Evolutionary conservation across 2,888 invertebrate species (phyloP), one percentile per base, ranked within the genome.

Genomic region (Diplolepis rosae): DNA sequence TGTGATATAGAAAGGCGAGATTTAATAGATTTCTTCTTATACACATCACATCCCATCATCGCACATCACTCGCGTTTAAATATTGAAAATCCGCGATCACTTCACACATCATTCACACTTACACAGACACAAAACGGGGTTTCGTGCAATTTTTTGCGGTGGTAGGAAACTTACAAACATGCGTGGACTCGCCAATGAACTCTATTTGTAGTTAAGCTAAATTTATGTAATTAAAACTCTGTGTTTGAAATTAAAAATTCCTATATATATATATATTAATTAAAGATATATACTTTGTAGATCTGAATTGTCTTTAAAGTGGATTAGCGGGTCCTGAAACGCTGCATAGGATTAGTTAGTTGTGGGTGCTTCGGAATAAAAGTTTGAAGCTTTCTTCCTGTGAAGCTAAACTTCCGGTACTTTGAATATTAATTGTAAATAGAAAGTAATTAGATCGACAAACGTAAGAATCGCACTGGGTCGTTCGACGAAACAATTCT

Each of bases 71-170:
- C 50, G 52, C 51, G n/a, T 52, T 68, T 22, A 39, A 68, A 68
- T 51, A 30, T 48, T 15, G 13, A 30, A 70, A 65, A 61, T 68
- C 66, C 61, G 27, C 48, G 66, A 24, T 35, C 56, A 61, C 65
- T 69, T 71, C 52, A 69, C 42, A 66, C 42, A 71, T 42, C 66
- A 65, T 45, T 22, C 71, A 67, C 71, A 71, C 61, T 45, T 73
- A 71, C 70, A 69, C 71, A 77, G 76, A 79, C 76, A 79, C 73
- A 78, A 79, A 77, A 83, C 84, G 85, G 87, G 87, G 81, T 84
- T 85, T 85, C 83, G 87, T 87, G 87, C 87, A 87, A 87, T 87
- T 39, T 61, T 84, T 82, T 81, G 79, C 81, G 85, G 84, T 84
- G 85, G 82, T 83, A 86, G 84, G 77, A 76, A 68, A 65, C 50